Evolutionary conservation across 2,888 invertebrate genomes (phyloP), one percentile per base, ranked within the genome.

Genomic region (Cabera pusaria): DNA sequence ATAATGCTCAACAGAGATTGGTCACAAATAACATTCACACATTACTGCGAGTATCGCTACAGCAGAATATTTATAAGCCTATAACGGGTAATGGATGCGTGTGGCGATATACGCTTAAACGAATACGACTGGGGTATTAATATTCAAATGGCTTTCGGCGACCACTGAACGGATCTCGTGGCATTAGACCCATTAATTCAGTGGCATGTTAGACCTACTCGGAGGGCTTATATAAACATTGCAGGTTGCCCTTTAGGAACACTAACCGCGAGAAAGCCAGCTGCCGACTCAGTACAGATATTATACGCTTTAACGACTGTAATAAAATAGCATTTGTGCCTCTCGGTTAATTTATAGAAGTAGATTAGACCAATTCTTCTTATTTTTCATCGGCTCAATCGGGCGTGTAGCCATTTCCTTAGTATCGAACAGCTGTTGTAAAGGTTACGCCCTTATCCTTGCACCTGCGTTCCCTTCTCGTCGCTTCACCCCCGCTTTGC

Each of bases 401-500:
- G 61, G 59, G 59, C 62, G 70, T 63, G 57, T 57, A 69, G 69
- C 58, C 59, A 72, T 78, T 84, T 78, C 77, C 76, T 75, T 67
- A 62, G 69, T 52, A 62, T 61, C 48, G 65, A 79, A 74, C 87
- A 86, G 87, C 85, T 88, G 87, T 79, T 75, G 53, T 60, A 76
- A 83, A 83, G 80, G 81, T 80, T 77, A 84, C 82, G 73, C 82
- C 82, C 73, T 70, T 66, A 71, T 72, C 70, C 70, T 68, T 64
- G 77, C 87, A 88, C 87, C 87, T 87, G 87, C 83, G 54, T 45
- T 48, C 52, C 63, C 56, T 52, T 50, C 56, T 54, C 66, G 64
- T 66, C 66, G 68, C 61, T 54, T 61, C 57, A 56, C 62, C 65
- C 64, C 66, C 64, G 63, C 57, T 56, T 51, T 59, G 63, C 67